Base-by-base conservation (phyloP, 2,113 vertebrate species). In the Uria aalge region DNA sequence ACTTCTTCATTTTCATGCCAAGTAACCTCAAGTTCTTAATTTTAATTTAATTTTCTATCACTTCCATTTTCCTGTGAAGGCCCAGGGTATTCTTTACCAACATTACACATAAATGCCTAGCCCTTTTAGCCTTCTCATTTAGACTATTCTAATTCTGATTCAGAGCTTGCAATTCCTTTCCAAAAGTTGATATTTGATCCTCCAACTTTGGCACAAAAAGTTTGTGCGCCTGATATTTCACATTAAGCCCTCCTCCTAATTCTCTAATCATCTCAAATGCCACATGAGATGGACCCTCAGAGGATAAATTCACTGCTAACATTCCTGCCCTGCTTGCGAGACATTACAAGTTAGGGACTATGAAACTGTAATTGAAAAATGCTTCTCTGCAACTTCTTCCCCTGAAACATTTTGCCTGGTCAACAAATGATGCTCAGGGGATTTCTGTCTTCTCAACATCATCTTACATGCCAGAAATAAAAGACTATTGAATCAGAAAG, bases 261-360 rank as follows among this genome's bases (percentile, higher is more conserved):
- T 96, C 82, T 92, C 75, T 88, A 92, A 93, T 95, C 82, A 80
- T 92, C 82, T 94, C 75, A 96, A 96, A 95, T 92, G 82, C 78
- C 95, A 92, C 64, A 40, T 68, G 57, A 93, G 85, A 76, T 88
- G 78, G 85, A 85, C 68, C 29, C 62, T 95, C 63, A 50, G 92
- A 96, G 79, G 88, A 88, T 55, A 88, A 96, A 93, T 85, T 83
- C 75, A 19, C 63, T 85, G 71, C 71, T 92, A 62, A 62, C 18
- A n/a, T 76, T 83, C 32, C 85, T 83, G 90, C 41, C 41, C 77
- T 67, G n/a, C 63, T 95, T 73, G 14, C 76, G 55, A 96, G 43
- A 84, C 86, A 81, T 67, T 59, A 66, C 74, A 77, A 93, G 67
- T 64, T 60, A 91, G 68, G 48, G 53, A 79, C 72, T 85, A 30